Evolutionary conservation across 2,888 invertebrate species (phyloP).

Genomic region (Nasonia oneida): DNA sequence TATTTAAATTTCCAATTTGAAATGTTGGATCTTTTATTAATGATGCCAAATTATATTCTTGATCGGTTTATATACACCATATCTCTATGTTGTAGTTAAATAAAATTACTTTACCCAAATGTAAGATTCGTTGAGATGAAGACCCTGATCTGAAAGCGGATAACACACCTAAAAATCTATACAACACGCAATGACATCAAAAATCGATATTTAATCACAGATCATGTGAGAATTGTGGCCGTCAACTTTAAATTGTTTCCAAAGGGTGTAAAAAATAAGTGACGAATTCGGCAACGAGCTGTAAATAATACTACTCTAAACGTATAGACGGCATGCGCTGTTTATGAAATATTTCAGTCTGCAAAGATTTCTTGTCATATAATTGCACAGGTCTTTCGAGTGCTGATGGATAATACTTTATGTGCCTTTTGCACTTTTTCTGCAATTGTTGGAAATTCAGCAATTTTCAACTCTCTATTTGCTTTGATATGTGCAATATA

Average conservation of each 20-base stretch:
- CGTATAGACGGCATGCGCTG: conserved; percentile 9
- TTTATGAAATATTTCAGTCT: conserved; percentile 48
- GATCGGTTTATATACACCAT: neutral
- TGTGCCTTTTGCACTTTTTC: neutral
- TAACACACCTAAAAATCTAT: neutral
- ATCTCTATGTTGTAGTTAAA: neutral
- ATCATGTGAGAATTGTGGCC: conserved; percentile 19
- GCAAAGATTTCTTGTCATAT: conserved; percentile 38
- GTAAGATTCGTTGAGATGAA: neutral
- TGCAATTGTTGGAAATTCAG: neutral
- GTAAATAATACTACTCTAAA: conserved; percentile 20
- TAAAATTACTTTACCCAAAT: neutral
- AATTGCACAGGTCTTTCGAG: conserved; percentile 49
- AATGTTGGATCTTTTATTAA: neutral
- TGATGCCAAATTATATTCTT: no score
- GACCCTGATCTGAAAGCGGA: neutral
- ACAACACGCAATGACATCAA: neutral
- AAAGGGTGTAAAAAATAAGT: conserved; percentile 7
- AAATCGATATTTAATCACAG: conserved; percentile 30
- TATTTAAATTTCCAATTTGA: neutral
- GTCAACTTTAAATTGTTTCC: neutral
- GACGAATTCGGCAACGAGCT: conserved; percentile 7
- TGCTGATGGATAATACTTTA: conserved; percentile 46
- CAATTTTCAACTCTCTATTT: conserved; percentile 23
- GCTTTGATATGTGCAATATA: conserved; percentile 47